phyloP scores from a whole-genome alignment of 1,140 invertebrate genomes.

The Hyles vespertilio region DNA sequence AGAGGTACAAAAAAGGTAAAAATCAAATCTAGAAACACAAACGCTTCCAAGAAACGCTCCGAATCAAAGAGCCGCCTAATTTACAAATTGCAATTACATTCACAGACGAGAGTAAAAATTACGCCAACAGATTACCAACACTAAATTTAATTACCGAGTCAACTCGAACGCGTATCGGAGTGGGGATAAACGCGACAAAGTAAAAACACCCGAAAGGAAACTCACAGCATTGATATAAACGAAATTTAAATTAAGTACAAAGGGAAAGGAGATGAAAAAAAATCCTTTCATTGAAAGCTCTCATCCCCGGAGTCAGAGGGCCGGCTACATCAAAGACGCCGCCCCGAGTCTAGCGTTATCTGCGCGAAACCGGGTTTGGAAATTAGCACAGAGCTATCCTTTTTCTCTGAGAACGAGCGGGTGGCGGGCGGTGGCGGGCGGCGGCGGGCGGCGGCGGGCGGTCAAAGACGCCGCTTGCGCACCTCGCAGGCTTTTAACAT shows the following conservation, averaged over 20 bases:
- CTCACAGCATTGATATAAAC: conserved; percentile 74
- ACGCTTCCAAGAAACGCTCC: conserved; percentile 41
- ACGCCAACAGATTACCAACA: conserved; percentile 65
- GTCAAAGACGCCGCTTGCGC: conserved; percentile 61
- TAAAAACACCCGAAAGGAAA: conserved; percentile 72
- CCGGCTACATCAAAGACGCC: conserved; percentile 70
- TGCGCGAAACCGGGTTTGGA: conserved; percentile 66
- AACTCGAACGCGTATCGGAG: conserved; percentile 71
- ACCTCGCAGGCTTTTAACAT: conserved; percentile 55
- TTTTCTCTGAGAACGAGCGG: conserved; percentile 32
- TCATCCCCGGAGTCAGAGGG: conserved; percentile 68
- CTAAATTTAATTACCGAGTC: conserved; percentile 73
- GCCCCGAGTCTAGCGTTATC: conserved; percentile 62
- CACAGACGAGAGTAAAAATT: conserved; percentile 35
- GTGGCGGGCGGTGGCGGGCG: conserved; percentile 1
- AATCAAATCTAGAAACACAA: conserved; percentile 48
- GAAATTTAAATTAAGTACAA: conserved; percentile 77
- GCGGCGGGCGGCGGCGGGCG: neutral
- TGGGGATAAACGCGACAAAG: conserved; percentile 74
- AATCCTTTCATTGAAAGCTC: conserved; percentile 75
- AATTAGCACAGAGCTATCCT: conserved; percentile 64
- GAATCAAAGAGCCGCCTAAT: conserved; percentile 63
- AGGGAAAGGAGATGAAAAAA: conserved; percentile 72
- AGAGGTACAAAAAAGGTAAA: conserved; percentile 34
- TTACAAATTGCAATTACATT: conserved; percentile 70